phyloP scores from a whole-genome alignment of 30 jellyfish, hydroid and myxozoan genomes.

The Aurelia aurita complex sp. Pacific region DNA sequence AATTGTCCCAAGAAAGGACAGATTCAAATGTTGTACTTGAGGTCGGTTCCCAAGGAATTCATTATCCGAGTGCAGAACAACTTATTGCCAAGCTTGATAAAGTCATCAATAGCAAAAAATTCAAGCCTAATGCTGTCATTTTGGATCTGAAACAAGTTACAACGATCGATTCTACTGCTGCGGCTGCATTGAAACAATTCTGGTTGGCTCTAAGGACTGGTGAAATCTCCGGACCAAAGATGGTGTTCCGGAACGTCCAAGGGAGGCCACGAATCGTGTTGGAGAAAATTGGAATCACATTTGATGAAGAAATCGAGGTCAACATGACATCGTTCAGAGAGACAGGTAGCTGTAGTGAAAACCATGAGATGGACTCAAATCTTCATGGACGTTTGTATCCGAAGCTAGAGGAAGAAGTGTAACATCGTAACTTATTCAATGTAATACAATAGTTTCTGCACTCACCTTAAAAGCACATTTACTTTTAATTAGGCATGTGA shows the following conservation, averaged over 20 bases:
- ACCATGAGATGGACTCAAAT: too few species aligned
- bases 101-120: slow-evolving; percentile 27
- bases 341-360: too few species aligned
- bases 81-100: slow-evolving; percentile 56
- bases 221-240: slow-evolving; percentile 39
- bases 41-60: slow-evolving; percentile 34
- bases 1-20: slow-evolving; percentile 18
- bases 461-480: too few species aligned
- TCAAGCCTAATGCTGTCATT: slow-evolving; percentile 31
- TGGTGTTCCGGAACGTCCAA: slow-evolving; percentile 24
- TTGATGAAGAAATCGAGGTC: slow-evolving; percentile 26
- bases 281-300: slow-evolving; percentile 12
- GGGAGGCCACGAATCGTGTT: slow-evolving; percentile 18
- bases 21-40: slow-evolving; percentile 12
- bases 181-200: slow-evolving; percentile 54
- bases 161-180: slow-evolving; percentile 59
- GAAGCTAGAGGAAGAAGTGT: too few species aligned
- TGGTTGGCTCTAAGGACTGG: slow-evolving; percentile 26
- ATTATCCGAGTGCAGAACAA: slow-evolving; percentile 60
- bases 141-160: slow-evolving; percentile 39
- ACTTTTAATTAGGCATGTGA: too few species aligned
- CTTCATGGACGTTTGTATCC: too few species aligned
- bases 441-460: too few species aligned
- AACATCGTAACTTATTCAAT: too few species aligned
- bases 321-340: too few species aligned